Evolutionary conservation across 92 coral and sea anemone species (phyloP), one percentile per base, ranked within the genome.

Genomic region (Actinostola sp.): DNA sequence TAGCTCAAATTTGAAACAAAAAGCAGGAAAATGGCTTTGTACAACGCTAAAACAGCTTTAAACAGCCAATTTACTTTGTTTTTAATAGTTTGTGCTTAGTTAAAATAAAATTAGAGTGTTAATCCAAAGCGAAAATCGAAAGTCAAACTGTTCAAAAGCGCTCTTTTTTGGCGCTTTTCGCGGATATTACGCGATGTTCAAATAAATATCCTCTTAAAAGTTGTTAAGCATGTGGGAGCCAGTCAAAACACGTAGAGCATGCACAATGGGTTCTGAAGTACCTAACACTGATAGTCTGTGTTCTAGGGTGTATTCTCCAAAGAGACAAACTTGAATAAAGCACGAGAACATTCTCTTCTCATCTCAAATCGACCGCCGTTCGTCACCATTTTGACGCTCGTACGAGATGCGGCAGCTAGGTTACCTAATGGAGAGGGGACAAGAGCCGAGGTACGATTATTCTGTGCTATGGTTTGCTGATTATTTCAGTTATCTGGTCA

Each of bases 351-450:
- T 73, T 88, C 99, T 6, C 83, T 95, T 46, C 83, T 95, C 24
- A 85, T 84, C 15, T 95, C 99, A 49, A 75, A 83, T 56, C 93
- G 99, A 25, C 99, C 99, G 31, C 99, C 99, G 0, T 95, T 92
- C 82, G 99, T 95, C 76, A 95, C 99, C 4, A 95, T 95, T 54
- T 77, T 95, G 52, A 95, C 99, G 3, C 89, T 95, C 48, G 99
- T 95, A 7, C 73, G 99, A 69, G 99, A 95, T 64, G 99, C 99
- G 21, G 99, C 99, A 14, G 97, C 99, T 50, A 73, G 99, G 48
- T 84, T 95, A 42, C 99, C 99, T 12, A 95, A 95, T 26, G 99
- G 99, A 55, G 99, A 95, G 86, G 99, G 99, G 43, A 95, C 99
- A 34, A 78, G 99, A 65, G 99, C 99, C 17, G 99, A 95, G 89